Evolutionary conservation across 2,797 vertebrate genomes (phyloP).

Genomic region (Crocodylus rhombifer): DNA sequence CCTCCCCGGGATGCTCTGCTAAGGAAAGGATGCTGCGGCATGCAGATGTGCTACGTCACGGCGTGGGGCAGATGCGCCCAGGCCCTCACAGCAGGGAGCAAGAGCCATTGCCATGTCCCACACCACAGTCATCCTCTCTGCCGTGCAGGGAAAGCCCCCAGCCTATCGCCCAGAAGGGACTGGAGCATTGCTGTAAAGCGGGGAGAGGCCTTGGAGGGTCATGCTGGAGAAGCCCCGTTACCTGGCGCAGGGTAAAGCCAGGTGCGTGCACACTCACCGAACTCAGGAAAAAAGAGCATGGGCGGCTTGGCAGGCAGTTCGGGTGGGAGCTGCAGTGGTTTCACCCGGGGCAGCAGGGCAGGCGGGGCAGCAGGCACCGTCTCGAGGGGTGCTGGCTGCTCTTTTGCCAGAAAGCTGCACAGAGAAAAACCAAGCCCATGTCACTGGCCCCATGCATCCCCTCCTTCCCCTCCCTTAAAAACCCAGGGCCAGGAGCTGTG

Average conservation of each 20-base stretch:
- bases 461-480: not conserved
- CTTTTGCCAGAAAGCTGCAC: not conserved
- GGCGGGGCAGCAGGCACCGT: fast-evolving
- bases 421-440: no score
- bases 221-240: not conserved
- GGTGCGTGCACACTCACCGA: constrained; percentile 50
- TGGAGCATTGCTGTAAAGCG: no score
- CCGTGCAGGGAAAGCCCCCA: not conserved
- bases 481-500: not conserved
- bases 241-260: not conserved
- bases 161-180: not conserved
- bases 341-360: not conserved
- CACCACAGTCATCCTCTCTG: no score
- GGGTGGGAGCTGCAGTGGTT: not conserved
- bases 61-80: no score
- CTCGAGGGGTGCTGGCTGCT: not conserved
- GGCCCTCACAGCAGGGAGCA: no score
- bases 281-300: not conserved
- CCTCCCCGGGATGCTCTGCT: no score
- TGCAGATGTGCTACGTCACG: no score
- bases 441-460: no score
- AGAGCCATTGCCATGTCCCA: not conserved
- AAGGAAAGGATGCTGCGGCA: no score
- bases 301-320: not conserved
- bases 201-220: no score